phyloP scores from a whole-genome alignment of 2,113 vertebrate species.

The Ursus arctos region DNA sequence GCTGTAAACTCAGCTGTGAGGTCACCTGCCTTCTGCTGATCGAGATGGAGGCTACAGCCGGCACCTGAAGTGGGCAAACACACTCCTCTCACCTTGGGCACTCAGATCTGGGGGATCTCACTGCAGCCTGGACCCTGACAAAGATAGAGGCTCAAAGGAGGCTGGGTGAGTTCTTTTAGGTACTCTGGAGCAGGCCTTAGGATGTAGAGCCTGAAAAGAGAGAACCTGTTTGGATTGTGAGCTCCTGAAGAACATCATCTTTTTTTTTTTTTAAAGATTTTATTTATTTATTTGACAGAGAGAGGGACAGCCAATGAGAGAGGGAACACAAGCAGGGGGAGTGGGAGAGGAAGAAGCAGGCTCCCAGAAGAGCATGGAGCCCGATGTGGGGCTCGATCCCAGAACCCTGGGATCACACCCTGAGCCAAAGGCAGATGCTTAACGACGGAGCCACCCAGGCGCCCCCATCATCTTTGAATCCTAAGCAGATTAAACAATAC shows the following conservation, averaged over 20 bases:
- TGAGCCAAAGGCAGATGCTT: too few relatives aligned
- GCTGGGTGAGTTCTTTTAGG: background rate
- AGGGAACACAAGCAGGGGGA: too few relatives aligned
- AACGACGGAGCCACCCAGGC: too few relatives aligned
- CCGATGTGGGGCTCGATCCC: too few relatives aligned
- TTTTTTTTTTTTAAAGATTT: too few relatives aligned
- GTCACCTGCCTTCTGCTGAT: background rate
- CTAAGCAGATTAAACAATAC: background rate
- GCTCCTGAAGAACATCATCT: background rate
- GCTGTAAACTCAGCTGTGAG: background rate
- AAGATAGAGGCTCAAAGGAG: background rate
- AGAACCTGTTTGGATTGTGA: background rate
- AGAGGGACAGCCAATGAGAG: too few relatives aligned
- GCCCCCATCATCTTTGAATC: background rate
- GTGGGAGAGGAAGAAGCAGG: too few relatives aligned
- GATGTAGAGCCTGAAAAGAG: background rate
- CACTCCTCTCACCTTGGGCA: background rate
- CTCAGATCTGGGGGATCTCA: rapidly evolving
- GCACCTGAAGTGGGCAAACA: background rate
- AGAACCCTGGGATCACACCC: too few relatives aligned
- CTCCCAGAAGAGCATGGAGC: too few relatives aligned
- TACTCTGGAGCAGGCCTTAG: background rate
- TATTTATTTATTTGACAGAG: too few relatives aligned
- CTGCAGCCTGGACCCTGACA: background rate
- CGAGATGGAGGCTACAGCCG: background rate